Evolutionary conservation across 2,113 vertebrate genomes (phyloP).

Genomic region (Bostrychus sinensis): DNA sequence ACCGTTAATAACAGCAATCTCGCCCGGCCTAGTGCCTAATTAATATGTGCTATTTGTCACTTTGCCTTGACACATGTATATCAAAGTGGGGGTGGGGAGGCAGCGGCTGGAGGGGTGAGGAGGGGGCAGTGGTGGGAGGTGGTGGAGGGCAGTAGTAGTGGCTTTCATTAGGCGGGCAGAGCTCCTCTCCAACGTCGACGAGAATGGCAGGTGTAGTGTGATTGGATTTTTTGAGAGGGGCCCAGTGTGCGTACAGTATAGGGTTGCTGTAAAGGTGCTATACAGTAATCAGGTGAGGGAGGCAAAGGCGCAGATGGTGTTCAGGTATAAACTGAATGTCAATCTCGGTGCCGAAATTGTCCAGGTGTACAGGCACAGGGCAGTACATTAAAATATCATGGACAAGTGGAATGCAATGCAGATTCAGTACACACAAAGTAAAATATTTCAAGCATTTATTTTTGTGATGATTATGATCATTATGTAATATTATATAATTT

Average conservation of each 20-base stretch:
- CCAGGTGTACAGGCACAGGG: neutral
- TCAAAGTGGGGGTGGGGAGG: conserved; percentile 85
- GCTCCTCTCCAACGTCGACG: conserved; percentile 33
- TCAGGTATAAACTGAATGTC: conserved; percentile 10
- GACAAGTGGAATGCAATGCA: neutral
- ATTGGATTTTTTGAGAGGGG: conserved; percentile 37
- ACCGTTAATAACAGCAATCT: conserved; percentile 99
- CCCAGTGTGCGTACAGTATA: neutral
- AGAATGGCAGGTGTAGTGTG: conserved; percentile 38
- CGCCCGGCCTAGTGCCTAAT: conserved; percentile 98
- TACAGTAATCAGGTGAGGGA: neutral
- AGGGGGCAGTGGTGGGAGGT: conserved; percentile 27
- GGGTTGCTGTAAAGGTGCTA: neutral
- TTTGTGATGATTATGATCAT: too few relatives aligned
- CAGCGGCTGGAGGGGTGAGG: conserved; percentile 57
- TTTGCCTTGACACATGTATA: conserved; percentile 98
- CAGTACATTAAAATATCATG: neutral
- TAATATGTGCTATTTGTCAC: conserved; percentile 99
- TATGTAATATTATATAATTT: too few relatives aligned
- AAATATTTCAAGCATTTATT: too few relatives aligned
- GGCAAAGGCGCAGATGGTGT: neutral
- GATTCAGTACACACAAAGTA: too few relatives aligned
- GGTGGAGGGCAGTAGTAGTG: conserved; percentile 67
- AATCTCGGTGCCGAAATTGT: neutral
- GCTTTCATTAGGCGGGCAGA: conserved; percentile 73